Evolutionary conservation across 2,797 vertebrate genomes (phyloP).

Genomic region (Rhincodon typus): DNA sequence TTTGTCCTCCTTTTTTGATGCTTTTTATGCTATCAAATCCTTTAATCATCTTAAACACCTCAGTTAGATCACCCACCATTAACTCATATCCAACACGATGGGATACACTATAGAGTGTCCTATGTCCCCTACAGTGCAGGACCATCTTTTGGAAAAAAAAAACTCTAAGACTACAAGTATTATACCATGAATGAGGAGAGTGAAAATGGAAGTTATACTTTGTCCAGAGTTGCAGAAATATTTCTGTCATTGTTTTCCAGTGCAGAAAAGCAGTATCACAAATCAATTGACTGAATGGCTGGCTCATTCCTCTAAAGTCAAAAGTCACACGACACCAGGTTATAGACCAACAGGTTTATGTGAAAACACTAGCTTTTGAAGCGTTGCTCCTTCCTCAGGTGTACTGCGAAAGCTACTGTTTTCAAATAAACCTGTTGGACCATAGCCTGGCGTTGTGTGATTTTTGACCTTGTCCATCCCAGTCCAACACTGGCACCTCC

Average conservation of each 20-base stretch:
- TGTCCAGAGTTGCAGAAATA: not conserved
- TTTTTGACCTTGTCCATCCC: no score
- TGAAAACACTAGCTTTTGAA: no score
- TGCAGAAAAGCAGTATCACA: not conserved
- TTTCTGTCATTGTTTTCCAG: not conserved
- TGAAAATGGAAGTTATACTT: not conserved
- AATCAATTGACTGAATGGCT: not conserved
- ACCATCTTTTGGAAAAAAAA: not conserved
- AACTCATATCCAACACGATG: not conserved
- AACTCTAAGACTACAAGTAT: not conserved
- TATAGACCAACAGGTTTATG: no score
- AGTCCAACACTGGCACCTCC: no score
- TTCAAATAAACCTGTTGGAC: no score
- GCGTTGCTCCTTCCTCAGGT: no score
- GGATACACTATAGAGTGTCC: not conserved
- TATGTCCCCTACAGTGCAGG: not conserved
- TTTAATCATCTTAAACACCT: not conserved
- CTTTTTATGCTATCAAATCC: no score
- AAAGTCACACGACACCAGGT: no score
- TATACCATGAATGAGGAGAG: not conserved
- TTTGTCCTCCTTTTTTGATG: no score
- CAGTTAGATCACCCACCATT: not conserved
- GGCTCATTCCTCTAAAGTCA: not conserved
- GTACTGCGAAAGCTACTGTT: no score
- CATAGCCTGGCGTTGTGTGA: no score